Percentiles rank a stretch among this genome's conserved stretches.
phyloP scores from a whole-genome alignment of 37 sponge, comb jelly and placozoan genomes.

The Aphrocallistes beatrix region DNA sequence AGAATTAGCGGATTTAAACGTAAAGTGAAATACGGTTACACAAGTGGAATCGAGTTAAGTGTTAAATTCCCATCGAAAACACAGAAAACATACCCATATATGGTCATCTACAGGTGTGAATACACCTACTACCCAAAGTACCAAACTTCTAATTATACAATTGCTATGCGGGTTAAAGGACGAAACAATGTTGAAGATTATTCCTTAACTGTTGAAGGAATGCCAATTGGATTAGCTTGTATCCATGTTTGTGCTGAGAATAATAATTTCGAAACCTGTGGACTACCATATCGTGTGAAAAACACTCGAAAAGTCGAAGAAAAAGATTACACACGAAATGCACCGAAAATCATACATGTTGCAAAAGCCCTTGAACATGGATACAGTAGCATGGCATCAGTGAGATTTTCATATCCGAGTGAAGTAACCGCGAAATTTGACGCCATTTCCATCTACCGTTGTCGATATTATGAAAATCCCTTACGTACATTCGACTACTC shows the following conservation, averaged over 20 bases:
- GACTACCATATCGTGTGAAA: background rate
- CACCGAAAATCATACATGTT: background rate
- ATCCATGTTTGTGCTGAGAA: background rate
- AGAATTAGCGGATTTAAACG: background rate
- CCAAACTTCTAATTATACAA: background rate
- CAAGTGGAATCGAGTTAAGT: background rate
- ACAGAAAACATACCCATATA: background rate
- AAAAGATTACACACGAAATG: background rate
- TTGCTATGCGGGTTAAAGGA: background rate
- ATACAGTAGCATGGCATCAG: background rate
- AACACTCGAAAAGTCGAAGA: background rate
- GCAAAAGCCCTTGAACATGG: background rate
- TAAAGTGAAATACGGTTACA: background rate
- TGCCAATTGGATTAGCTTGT: background rate
- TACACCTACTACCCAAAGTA: background rate
- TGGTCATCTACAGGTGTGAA: background rate
- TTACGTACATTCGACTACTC: background rate
- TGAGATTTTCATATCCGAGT: background rate
- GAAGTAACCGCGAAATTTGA: background rate
- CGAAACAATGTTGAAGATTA: background rate
- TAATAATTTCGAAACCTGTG: background rate
- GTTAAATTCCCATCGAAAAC: background rate
- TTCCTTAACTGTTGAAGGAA: background rate
- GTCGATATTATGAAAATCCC: background rate
- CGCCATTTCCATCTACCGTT: background rate